phyloP scores from a whole-genome alignment of 35 echinoderm and acorn worm species.

The Ophiothrix spiculata region DNA sequence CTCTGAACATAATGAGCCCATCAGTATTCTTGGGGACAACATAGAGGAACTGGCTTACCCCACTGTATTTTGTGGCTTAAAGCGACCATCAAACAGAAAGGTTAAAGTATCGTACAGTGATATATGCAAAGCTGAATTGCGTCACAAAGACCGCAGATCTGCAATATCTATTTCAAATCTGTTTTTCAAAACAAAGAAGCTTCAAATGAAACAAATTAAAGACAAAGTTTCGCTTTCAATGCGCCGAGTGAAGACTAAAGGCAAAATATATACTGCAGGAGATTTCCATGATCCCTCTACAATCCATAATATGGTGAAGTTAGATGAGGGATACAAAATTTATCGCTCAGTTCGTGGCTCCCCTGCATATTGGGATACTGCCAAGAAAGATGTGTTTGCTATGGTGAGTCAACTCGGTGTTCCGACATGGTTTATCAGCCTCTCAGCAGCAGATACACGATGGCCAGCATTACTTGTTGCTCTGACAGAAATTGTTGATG shows the following conservation, averaged over 20 bases:
- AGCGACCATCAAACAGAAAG: neutral
- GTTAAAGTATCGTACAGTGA: neutral
- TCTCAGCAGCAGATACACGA: slow-evolving; percentile 30
- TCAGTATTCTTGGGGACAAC: neutral
- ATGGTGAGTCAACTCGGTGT: slow-evolving; percentile 67
- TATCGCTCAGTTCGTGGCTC: slow-evolving; percentile 24
- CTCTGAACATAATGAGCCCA: neutral
- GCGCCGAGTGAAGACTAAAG: neutral
- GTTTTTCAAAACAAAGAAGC: neutral
- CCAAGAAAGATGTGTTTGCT: slow-evolving; percentile 49
- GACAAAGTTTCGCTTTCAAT: neutral
- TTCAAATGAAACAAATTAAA: slow-evolving; percentile 4
- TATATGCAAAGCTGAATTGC: neutral
- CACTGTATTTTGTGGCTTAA: neutral
- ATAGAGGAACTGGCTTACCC: neutral
- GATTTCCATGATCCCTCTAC: neutral
- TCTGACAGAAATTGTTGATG: neutral
- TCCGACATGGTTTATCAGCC: slow-evolving; percentile 61
- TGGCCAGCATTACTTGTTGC: slow-evolving; percentile 32
- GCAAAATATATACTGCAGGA: neutral
- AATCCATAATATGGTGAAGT: neutral
- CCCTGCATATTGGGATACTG: slow-evolving; percentile 49
- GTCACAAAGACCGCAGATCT: neutral
- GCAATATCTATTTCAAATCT: neutral
- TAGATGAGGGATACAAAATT: slow-evolving; percentile 34